Base-by-base conservation (phyloP, 2,113 vertebrate species). In the Chaetodon trifascialis region DNA sequence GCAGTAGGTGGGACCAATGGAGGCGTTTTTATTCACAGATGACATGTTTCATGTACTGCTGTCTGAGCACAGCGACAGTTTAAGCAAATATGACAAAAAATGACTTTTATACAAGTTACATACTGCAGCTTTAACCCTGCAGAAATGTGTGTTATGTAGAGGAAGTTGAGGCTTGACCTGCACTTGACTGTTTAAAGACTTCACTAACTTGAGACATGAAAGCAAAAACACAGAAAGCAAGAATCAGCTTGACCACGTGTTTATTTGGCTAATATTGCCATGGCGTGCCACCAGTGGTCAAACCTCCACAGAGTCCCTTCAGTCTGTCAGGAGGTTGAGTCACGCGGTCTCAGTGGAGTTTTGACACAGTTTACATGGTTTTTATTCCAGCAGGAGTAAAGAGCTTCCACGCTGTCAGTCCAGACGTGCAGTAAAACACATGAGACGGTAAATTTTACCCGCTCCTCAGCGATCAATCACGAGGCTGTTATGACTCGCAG, bases 391-490 rank as follows among this genome's bases (percentile, higher is more conserved):
- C 80, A 25, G 58, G 46, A 51, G 75, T 2, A 62, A 81, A 85
- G 25, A 25, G 55, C 55, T 84, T 51, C 55, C 70, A 66, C 58
- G 14, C 3, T 44, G 68, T 79, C 74, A 46, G 49, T 60, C 42
- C 52, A 71, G 56, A 81, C 46, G 47, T 85, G 82, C 63, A 42
- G 46, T 74, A 87, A 78, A 87, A 66, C 76, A 44, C 63, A 75
- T 69, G 62, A 52, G 40, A 73, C 54, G 55, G 46, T 84, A 72
- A 89, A 81, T 73, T 63, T 67, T 0, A 52, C 9, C 42, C 9
- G 6, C 51, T 68, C 59, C 11, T 82, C 52, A 40, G 58, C 23
- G 79, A 88, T 91, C 89, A 82, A 87, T 91, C 87, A 84, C 52
- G 0, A 17, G 42, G 76, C 87, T 69, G 82, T 88, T 86, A 88